A percentile compares a stretch with the other conserved stretches of the same genome.
Evolutionary conservation across 2,113 vertebrate genomes (phyloP).

Genomic region (Neofelis nebulosa): DNA sequence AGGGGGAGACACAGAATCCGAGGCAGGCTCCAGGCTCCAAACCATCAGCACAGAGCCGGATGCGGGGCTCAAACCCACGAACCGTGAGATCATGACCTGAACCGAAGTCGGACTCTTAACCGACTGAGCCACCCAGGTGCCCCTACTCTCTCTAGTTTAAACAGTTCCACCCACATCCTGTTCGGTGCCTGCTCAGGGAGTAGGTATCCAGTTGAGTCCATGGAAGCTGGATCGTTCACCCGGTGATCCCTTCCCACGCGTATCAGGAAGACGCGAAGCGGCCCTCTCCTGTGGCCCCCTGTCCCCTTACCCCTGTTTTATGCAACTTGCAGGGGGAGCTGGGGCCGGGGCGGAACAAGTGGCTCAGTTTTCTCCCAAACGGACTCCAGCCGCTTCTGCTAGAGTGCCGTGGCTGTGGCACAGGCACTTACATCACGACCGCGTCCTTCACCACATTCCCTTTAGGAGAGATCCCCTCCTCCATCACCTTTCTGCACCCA

Average conservation of each 20-base stretch:
- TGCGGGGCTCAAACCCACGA: too few relatives aligned
- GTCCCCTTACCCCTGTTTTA: neutral
- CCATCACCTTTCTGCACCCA: neutral
- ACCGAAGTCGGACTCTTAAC: too few relatives aligned
- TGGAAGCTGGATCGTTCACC: neutral
- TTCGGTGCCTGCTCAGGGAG: rapidly evolving
- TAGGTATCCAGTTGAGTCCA: neutral
- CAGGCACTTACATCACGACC: neutral
- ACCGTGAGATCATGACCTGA: too few relatives aligned
- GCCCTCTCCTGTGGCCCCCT: neutral
- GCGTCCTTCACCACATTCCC: neutral
- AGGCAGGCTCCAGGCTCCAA: too few relatives aligned
- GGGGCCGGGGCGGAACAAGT: neutral
- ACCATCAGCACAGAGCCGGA: too few relatives aligned
- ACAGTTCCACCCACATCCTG: neutral
- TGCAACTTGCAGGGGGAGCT: neutral
- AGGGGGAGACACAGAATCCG: too few relatives aligned
- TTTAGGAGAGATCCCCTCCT: neutral
- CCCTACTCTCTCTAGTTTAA: neutral
- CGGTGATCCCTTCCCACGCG: neutral
- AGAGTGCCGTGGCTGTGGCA: rapidly evolving
- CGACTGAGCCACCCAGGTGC: too few relatives aligned
- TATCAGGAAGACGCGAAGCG: too few relatives aligned
- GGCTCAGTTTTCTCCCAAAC: neutral
- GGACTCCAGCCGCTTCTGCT: neutral